Base-by-base conservation (phyloP, 1,140 invertebrate genomes). In the Pseudobourletiella spinata region DNA sequence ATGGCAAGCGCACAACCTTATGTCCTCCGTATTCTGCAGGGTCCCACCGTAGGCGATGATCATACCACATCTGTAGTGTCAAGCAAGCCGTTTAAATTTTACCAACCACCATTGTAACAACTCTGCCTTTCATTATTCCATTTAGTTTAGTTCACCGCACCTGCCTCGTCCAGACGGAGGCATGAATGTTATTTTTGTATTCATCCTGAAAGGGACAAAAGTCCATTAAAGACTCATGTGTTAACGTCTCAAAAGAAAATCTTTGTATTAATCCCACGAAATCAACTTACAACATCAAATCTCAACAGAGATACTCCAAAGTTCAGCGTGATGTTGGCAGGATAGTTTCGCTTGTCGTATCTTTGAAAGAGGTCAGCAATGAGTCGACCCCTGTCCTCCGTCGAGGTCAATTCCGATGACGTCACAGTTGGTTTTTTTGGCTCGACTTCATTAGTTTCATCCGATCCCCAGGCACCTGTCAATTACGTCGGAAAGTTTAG, bases 321-420 rank as follows among this genome's bases (percentile, higher is more conserved):
- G 20, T 63, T 39, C 20, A 66, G 16, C 8, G 44, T 56, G n/a
- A 56, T 29, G 26, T 63, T 46, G 26, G 56, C 35, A 11, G 65
- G 65, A 32, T 61, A 58, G 28, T 63, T 61, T 30, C 20, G 48
- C 20, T 51, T 57, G 8, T 65, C 55, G 20, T 65, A 65, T 11
- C 44, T 39, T 3, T 20, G 18, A 22, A 65, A 28, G 2, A 64
- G 20, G 25, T 1, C 8, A 26, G 18, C 22, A n/a, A 61, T 52
- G 2, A 61, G 30, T 71, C 65, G 74, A 74, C 39, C 48, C 4
- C 59, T 15, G 6, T 32, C 59, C 2, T 61, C 35, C 22, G 35
- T 52, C 6, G 20, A 22, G 14, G 11, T 4, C 44, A 48, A 22
- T 18, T 14, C 6, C 35, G 35, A n/a, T n/a, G n/a, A n/a, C n/a